phyloP scores from a whole-genome alignment of 2,113 vertebrate species.

The Tychaedon coryphoeus region DNA sequence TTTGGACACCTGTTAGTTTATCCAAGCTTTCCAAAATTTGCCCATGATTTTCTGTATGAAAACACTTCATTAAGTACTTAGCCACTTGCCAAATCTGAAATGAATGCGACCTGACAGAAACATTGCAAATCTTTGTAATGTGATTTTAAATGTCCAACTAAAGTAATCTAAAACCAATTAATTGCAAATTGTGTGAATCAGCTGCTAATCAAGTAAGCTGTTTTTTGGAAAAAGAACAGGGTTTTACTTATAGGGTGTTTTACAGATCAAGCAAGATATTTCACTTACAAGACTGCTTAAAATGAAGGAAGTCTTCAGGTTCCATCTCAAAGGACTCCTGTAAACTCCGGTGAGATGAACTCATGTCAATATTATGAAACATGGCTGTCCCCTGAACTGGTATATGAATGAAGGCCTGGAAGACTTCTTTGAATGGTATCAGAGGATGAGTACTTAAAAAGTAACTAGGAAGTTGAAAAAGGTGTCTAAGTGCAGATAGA shows the following conservation, averaged over 20 bases:
- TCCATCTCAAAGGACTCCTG: background rate
- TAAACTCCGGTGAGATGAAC: background rate
- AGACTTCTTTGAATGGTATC: background rate
- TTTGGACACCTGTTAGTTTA: slow-evolving; percentile 10
- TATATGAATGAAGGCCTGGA: background rate
- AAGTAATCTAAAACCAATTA: background rate
- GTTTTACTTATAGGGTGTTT: background rate
- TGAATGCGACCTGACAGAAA: background rate
- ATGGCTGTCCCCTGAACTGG: background rate
- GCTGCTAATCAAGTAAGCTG: background rate
- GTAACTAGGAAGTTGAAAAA: background rate
- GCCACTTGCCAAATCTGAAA: background rate
- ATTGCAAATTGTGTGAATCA: background rate
- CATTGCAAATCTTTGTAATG: background rate
- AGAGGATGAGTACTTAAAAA: background rate
- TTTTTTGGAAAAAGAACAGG: background rate
- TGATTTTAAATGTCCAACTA: background rate
- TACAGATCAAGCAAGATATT: background rate
- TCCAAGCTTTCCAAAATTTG: background rate
- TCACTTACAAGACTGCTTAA: background rate
- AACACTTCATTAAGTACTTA: slow-evolving; percentile 1
- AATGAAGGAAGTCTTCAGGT: background rate
- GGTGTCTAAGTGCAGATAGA: background rate
- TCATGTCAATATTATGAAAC: background rate
- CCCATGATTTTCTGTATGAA: background rate